These are phyloP conservation scores for Chrysochloris asiatica DNA, from an alignment of 2,113 vertebrate genomes.

Conservation along the genomic window DNA sequence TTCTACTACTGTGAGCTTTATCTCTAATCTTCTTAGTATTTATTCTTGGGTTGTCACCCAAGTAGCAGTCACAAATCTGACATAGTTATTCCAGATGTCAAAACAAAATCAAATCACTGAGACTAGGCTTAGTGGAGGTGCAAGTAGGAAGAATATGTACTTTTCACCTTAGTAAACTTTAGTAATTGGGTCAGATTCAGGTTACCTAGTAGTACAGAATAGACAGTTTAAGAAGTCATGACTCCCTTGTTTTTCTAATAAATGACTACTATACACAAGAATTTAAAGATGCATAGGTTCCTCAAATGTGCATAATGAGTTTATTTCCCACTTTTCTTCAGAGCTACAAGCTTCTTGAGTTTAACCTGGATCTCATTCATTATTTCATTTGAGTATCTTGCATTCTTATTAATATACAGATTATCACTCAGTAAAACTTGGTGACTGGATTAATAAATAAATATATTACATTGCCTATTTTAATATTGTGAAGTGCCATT, in stretches of 20 bases:
- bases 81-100: conserved; percentile 48
- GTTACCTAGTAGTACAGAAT: neutral
- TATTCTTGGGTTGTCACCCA: conserved; percentile 40
- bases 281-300: neutral
- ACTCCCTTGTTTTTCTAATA: neutral
- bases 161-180: neutral
- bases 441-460: neutral
- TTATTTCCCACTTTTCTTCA: neutral
- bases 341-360: neutral
- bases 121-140: neutral
- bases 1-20: neutral
- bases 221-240: neutral
- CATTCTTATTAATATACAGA: neutral
- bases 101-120: conserved; percentile 54
- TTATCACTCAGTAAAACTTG: neutral
- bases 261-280: neutral
- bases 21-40: conserved; percentile 30
- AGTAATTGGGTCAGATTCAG: neutral
- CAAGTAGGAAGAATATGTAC: neutral
- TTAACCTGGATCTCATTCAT: neutral
- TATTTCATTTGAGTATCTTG: neutral
- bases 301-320: neutral
- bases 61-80: conserved; percentile 19
- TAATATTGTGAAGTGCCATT: too few species aligned
- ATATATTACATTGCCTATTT: neutral